Evolutionary conservation across 2,113 vertebrate species (phyloP).

Genomic region (Calyptomena viridis): DNA sequence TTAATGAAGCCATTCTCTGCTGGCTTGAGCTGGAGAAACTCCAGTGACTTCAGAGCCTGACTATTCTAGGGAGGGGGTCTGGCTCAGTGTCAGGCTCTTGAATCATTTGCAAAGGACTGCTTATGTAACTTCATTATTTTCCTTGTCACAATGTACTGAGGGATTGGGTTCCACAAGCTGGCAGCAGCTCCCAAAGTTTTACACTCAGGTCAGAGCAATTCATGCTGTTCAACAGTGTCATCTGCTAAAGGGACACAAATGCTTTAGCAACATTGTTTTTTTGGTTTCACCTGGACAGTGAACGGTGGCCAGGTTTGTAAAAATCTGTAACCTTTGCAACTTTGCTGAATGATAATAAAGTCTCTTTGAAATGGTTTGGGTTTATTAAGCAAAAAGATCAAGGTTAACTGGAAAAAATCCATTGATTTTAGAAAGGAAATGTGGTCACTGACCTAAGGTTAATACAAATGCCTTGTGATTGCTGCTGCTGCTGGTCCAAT

Average conservation of each 20-base stretch:
- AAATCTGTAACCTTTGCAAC: not conserved
- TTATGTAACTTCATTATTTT: conserved; percentile 29
- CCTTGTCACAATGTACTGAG: not conserved
- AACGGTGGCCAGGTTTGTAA: not conserved
- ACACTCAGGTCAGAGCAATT: not conserved
- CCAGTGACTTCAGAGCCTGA: not conserved
- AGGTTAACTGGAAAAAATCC: not conserved
- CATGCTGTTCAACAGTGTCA: not conserved
- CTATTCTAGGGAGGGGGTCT: not conserved
- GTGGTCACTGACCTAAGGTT: not conserved
- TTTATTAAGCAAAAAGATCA: not conserved
- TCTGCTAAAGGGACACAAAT: not conserved
- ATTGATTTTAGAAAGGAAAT: not conserved
- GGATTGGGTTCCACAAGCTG: not conserved
- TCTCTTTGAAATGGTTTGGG: not conserved
- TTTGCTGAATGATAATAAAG: not conserved
- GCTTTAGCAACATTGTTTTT: not conserved
- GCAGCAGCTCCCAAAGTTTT: not conserved
- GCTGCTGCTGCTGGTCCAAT: not conserved
- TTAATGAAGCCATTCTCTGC: conserved; percentile 22
- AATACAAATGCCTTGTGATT: not conserved
- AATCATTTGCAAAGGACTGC: not conserved
- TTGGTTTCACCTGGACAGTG: not conserved
- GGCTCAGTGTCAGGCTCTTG: not conserved
- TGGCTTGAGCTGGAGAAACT: conserved; percentile 17